These are phyloP conservation scores for Pristionchus arcanus DNA, from an alignment of 2,888 invertebrate species.

Conservation along the genomic window DNA sequence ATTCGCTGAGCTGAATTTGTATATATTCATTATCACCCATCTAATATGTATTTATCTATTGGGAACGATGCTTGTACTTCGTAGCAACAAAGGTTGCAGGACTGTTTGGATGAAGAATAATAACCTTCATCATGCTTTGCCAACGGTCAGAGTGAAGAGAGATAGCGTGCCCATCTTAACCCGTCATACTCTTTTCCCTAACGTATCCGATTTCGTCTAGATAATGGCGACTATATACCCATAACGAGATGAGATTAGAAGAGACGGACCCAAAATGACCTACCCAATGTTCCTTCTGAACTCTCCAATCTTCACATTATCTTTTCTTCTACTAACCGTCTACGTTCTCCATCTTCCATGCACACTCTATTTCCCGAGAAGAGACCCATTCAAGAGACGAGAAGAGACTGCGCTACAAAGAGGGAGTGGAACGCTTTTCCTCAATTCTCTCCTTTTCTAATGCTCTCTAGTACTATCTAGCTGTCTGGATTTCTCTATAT, in stretches of 20 bases:
- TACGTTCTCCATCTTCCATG: neutral
- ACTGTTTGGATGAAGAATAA: too few relatives aligned
- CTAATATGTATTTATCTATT: too few relatives aligned
- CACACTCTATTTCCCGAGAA: neutral
- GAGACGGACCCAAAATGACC: slow-evolving; percentile 16
- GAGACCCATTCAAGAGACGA: slow-evolving; percentile 33
- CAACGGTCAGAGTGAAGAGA: too few relatives aligned
- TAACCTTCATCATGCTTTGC: too few relatives aligned
- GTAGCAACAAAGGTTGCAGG: too few relatives aligned
- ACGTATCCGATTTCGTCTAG: slow-evolving; percentile 29
- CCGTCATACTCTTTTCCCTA: neutral
- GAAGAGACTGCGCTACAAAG: neutral
- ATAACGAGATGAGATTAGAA: neutral
- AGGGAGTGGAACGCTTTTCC: slow-evolving; percentile 32
- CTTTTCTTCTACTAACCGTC: neutral
- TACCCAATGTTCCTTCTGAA: neutral
- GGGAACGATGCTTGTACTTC: too few relatives aligned
- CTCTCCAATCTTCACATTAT: neutral
- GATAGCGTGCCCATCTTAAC: neutral
- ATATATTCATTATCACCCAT: too few relatives aligned
- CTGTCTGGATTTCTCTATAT: neutral
- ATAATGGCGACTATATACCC: slow-evolving; percentile 26
- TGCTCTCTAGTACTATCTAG: neutral
- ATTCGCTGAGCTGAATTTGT: too few relatives aligned
- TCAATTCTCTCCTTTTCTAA: neutral